Percentiles rank a stretch among this genome's conserved stretches.
phyloP scores from a whole-genome alignment of 2,797 vertebrate species.

The Falco cherrug region DNA sequence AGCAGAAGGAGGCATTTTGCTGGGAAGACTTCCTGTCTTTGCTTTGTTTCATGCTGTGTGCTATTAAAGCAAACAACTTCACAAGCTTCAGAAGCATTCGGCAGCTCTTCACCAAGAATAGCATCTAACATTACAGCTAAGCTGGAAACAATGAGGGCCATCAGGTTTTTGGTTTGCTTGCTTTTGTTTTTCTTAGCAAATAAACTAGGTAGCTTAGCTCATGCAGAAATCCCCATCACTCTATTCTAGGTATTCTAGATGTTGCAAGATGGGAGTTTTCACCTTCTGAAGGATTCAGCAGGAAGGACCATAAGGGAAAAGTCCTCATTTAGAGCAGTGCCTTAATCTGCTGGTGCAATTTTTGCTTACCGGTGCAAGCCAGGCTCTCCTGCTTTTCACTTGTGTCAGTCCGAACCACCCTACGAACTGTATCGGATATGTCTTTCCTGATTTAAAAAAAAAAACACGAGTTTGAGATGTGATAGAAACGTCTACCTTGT shows the following conservation, averaged over 20 bases:
- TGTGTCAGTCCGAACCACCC: neutral
- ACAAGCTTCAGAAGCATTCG: neutral
- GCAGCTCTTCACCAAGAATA: slow-evolving; percentile 35
- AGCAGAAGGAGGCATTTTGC: slow-evolving; percentile 25
- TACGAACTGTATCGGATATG: accelerated
- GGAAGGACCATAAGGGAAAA: neutral
- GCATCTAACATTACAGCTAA: neutral
- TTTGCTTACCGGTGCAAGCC: neutral
- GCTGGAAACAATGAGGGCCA: neutral
- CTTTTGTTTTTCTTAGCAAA: neutral
- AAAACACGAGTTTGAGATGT: neutral
- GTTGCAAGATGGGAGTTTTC: neutral
- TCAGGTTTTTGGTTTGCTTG: neutral
- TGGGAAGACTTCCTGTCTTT: neutral
- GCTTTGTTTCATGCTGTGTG: slow-evolving; percentile 30
- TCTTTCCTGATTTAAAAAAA: neutral
- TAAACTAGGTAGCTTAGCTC: neutral
- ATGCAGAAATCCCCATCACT: neutral
- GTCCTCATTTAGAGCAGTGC: neutral
- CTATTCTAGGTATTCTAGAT: neutral
- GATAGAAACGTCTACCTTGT: neutral
- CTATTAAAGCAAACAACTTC: slow-evolving; percentile 32
- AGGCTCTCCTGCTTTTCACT: neutral
- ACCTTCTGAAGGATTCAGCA: neutral
- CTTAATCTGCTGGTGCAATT: neutral